phyloP scores from a whole-genome alignment of 2,797 vertebrate genomes.

The Anas capensis region DNA sequence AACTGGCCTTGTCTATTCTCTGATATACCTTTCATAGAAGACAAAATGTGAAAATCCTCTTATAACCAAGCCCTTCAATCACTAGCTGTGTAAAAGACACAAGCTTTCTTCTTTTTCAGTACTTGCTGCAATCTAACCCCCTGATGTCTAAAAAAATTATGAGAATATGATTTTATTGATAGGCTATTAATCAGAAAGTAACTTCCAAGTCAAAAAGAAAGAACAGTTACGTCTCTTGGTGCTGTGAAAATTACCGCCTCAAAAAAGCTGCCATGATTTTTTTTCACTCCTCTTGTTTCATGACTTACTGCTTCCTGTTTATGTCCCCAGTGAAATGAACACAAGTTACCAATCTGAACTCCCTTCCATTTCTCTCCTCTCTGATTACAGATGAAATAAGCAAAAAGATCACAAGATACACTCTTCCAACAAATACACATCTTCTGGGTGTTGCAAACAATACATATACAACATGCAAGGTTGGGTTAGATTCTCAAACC shows the following conservation, averaged over 20 bases:
- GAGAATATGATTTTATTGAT: background rate
- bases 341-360: background rate
- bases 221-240: background rate
- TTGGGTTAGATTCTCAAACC: background rate
- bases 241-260: background rate
- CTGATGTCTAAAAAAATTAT: background rate
- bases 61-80: background rate
- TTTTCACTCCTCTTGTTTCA: background rate
- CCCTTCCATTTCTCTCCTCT: background rate
- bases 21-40: background rate
- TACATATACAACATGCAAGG: background rate
- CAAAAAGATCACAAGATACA: constrained; percentile 7
- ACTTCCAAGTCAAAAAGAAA: background rate
- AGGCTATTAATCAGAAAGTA: background rate
- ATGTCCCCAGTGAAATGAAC: background rate
- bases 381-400: background rate
- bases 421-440: background rate
- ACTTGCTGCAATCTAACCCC: background rate
- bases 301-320: background rate
- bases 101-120: background rate
- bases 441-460: background rate
- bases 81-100: background rate
- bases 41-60: background rate
- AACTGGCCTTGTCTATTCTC: background rate
- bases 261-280: background rate